Conservation (phyloP, 2,888 invertebrate species). For the Sepiola atlantica region DNA sequence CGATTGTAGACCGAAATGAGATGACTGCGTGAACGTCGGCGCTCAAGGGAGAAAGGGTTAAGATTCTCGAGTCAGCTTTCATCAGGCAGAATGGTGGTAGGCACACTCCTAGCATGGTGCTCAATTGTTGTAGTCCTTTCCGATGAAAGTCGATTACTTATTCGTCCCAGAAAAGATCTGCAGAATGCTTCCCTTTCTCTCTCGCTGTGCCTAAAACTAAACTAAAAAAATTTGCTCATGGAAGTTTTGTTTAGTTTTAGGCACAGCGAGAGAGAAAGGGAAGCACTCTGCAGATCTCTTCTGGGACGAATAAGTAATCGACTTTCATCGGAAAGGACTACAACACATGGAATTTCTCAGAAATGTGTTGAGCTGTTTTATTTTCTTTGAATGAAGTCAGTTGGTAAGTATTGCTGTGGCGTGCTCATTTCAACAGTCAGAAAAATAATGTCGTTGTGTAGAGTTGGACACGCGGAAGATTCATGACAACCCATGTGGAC, state of each 20-base stretch:
- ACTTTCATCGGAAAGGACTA: background rate
- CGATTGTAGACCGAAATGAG: no score
- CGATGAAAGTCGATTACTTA: background rate
- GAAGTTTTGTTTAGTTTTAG: no score
- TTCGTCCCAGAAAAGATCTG: background rate
- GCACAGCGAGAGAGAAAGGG: no score
- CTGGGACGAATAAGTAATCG: background rate
- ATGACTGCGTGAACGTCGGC: no score
- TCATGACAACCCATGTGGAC: background rate
- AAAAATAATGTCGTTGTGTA: background rate
- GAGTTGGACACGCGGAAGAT: background rate
- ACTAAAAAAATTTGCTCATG: no score
- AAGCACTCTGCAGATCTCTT: background rate
- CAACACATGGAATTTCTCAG: background rate
- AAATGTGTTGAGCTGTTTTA: background rate
- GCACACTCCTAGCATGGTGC: no score
- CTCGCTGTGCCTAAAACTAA: no score
- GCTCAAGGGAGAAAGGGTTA: no score
- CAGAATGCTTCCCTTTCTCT: background rate
- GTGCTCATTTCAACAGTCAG: background rate
- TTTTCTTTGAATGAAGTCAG: background rate
- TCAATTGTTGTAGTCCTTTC: background rate
- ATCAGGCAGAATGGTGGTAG: no score
- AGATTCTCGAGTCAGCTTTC: no score
- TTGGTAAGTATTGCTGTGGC: background rate